A percentile compares a stretch with the other conserved stretches of the same genome.
These are phyloP conservation scores for Xiphydria camelus DNA, from an alignment of 2,888 invertebrate species.

Conservation along the genomic window DNA sequence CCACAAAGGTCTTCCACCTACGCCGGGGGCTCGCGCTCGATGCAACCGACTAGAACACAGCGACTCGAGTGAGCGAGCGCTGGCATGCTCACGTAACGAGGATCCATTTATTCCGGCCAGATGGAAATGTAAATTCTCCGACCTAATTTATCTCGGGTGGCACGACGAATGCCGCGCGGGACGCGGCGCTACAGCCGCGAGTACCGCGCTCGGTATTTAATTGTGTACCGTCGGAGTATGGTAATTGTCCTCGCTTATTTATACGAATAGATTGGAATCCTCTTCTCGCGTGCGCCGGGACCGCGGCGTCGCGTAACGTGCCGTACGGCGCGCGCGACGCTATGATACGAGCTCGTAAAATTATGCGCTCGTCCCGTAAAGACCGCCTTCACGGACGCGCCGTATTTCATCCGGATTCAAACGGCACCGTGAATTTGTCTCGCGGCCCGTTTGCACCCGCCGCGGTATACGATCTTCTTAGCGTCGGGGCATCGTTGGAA, in stretches of 20 bases:
- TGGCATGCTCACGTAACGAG: conserved; percentile 43
- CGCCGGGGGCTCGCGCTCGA: no score
- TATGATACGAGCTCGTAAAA: conserved; percentile 1
- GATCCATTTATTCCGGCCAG: conserved; percentile 51
- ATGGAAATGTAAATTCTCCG: conserved; percentile 50
- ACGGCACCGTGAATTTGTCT: conserved; percentile 2
- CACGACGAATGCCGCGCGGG: no score
- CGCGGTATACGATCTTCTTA: no score
- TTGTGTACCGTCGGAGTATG: conserved; percentile 38
- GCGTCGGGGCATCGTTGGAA: no score
- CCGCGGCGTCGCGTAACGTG: not conserved
- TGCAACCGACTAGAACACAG: no score
- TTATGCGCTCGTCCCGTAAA: not conserved
- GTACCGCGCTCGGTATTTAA: conserved; percentile 39
- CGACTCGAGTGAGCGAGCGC: conserved; percentile 3
- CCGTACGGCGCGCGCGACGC: not conserved
- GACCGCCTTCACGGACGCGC: not conserved
- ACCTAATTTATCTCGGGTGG: conserved; percentile 46
- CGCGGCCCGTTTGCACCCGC: no score
- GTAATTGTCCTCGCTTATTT: conserved; percentile 47
- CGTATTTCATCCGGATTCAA: no score
- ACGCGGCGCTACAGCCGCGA: no score
- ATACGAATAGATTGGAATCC: conserved; percentile 22
- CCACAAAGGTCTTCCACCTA: no score
- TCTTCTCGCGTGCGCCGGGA: not conserved